Percentiles rank a stretch among this genome's conserved stretches.
Evolutionary conservation across 2,113 vertebrate species (phyloP).

Genomic region (Mirza zaza): DNA sequence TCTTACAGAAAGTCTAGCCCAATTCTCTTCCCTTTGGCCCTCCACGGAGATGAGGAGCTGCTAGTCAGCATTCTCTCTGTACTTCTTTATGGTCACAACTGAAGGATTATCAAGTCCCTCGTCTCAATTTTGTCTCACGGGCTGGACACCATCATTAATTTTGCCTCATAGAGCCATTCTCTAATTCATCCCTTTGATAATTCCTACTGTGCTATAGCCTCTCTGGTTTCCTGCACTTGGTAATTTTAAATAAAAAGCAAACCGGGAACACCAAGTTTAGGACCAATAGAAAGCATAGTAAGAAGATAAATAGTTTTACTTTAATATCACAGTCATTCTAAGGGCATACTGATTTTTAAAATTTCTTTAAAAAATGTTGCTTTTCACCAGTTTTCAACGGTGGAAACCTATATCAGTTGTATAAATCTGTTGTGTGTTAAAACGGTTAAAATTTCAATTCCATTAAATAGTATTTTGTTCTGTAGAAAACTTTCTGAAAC

Average conservation of each 20-base stretch:
- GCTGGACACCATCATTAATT: not conserved
- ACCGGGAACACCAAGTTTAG: not conserved
- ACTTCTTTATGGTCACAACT: not conserved
- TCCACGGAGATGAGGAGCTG: not conserved
- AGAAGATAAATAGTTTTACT: not conserved
- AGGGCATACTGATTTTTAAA: not conserved
- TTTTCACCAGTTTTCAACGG: not conserved
- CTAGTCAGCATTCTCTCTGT: not conserved
- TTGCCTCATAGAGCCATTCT: not conserved
- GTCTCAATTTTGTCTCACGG: not conserved
- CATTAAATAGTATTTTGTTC: not conserved
- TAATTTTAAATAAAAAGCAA: constrained; percentile 14
- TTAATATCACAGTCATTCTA: not conserved
- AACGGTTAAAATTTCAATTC: not conserved
- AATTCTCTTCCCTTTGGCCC: not conserved
- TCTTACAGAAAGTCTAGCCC: not conserved
- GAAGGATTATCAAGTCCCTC: not conserved
- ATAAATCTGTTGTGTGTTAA: not conserved
- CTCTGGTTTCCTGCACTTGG: not conserved
- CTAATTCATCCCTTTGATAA: not conserved
- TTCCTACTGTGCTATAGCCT: not conserved
- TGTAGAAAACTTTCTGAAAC: not conserved
- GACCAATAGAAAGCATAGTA: not conserved
- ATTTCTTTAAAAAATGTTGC: not conserved
- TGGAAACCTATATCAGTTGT: not conserved